phyloP scores from a whole-genome alignment of 1,140 invertebrate species.

The Triops cancriformis region DNA sequence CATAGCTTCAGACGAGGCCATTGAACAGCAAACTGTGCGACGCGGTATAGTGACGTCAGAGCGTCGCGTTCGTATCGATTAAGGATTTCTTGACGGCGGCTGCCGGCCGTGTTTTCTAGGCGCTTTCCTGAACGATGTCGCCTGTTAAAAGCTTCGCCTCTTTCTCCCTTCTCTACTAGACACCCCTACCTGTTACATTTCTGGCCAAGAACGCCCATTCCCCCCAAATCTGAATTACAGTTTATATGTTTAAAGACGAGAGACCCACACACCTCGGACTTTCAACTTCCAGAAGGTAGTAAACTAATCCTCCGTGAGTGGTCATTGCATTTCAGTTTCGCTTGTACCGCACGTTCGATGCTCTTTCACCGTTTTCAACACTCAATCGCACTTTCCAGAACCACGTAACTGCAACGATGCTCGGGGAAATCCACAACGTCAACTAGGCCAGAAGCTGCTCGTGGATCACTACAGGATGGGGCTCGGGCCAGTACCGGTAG shows the following conservation, averaged over 20 bases:
- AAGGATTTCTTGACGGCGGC: not conserved
- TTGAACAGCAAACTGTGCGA: not conserved
- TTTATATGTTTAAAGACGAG: not conserved
- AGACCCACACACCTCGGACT: not conserved
- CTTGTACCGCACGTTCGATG: not conserved
- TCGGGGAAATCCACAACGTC: not conserved
- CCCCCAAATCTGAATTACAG: not conserved
- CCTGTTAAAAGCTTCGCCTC: not conserved
- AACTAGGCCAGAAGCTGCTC: not conserved
- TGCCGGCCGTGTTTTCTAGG: not conserved
- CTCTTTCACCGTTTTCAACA: no score
- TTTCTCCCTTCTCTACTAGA: not conserved
- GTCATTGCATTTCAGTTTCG: not conserved
- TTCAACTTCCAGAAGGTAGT: not conserved
- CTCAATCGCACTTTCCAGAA: not conserved
- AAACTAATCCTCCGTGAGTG: conserved; percentile 5
- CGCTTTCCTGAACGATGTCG: not conserved
- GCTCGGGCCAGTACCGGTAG: not conserved
- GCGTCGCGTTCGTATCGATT: not conserved
- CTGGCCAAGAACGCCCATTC: not conserved
- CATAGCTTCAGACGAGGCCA: not conserved
- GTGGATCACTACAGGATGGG: not conserved
- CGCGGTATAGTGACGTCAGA: not conserved
- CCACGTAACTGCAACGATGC: not conserved
- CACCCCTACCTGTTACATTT: not conserved